Evolutionary conservation across 2,797 vertebrate genomes (phyloP).

Genomic region (Myripristis jacobus): DNA sequence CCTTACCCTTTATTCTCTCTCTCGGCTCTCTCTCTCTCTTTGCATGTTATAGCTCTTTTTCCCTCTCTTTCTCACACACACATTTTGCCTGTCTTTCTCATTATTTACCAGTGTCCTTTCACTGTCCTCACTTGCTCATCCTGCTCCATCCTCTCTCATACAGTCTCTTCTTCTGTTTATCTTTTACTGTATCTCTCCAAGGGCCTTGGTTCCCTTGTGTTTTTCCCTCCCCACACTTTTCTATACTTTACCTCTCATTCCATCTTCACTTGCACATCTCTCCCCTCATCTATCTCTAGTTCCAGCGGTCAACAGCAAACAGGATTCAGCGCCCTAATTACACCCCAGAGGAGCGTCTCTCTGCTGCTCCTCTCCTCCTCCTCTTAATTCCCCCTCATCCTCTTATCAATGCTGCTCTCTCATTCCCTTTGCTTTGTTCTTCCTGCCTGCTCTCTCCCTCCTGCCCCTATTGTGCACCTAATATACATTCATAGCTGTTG

Average conservation of each 20-base stretch:
- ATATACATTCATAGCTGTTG: conserved; percentile 5
- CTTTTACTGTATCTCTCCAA: conserved; percentile 17
- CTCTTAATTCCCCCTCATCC: conserved; percentile 17
- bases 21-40: neutral
- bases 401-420: neutral
- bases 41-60: neutral
- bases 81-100: neutral
- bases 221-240: neutral
- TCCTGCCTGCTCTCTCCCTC: conserved; percentile 13
- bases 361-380: conserved; percentile 13
- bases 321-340: conserved; percentile 71
- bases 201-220: conserved; percentile 15
- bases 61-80: neutral
- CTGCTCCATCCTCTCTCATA: neutral
- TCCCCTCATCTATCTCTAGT: conserved; percentile 35
- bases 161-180: conserved; percentile 14
- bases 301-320: conserved; percentile 57
- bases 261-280: conserved; percentile 36
- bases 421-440: conserved; percentile 49
- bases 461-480: conserved; percentile 10
- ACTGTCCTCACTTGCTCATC: neutral
- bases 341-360: conserved; percentile 67
- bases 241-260: conserved; percentile 5
- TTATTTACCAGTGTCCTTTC: conserved; percentile 3
- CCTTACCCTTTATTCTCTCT: neutral